Evolutionary conservation across 1,140 invertebrate genomes (phyloP).

Genomic region (Drosophila suzukii): DNA sequence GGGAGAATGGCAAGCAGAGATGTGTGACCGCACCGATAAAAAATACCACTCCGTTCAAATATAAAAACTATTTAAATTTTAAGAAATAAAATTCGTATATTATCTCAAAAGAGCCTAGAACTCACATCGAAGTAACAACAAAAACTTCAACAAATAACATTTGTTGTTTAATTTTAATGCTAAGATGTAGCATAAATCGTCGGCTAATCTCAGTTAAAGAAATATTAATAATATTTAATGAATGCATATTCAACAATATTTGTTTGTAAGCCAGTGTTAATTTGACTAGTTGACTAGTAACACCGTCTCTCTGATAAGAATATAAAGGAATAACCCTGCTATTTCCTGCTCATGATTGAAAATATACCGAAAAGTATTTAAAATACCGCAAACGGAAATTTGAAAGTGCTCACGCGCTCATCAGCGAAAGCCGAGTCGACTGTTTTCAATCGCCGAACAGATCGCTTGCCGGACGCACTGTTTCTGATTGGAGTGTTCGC

Average conservation of each 20-base stretch:
- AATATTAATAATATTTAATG: too few species aligned
- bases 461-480: slow-evolving; percentile 14
- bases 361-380: background rate
- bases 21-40: background rate
- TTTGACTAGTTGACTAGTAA: too few species aligned
- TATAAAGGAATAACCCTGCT: too few species aligned
- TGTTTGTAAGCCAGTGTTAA: too few species aligned
- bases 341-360: background rate
- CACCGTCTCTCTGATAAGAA: too few species aligned
- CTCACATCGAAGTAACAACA: too few species aligned
- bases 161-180: too few species aligned
- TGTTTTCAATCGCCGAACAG: slow-evolving; percentile 17
- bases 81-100: background rate
- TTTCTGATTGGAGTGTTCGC: slow-evolving; percentile 43
- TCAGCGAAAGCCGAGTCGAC: background rate
- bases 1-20: background rate
- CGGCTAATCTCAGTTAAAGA: too few species aligned
- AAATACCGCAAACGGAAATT: background rate
- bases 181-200: too few species aligned
- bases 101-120: too few species aligned
- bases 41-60: background rate
- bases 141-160: too few species aligned
- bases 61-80: background rate
- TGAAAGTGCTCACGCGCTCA: background rate
- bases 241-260: too few species aligned